Conservation (phyloP, 2,888 invertebrate genomes). For the Andricus quercusramuli region DNA sequence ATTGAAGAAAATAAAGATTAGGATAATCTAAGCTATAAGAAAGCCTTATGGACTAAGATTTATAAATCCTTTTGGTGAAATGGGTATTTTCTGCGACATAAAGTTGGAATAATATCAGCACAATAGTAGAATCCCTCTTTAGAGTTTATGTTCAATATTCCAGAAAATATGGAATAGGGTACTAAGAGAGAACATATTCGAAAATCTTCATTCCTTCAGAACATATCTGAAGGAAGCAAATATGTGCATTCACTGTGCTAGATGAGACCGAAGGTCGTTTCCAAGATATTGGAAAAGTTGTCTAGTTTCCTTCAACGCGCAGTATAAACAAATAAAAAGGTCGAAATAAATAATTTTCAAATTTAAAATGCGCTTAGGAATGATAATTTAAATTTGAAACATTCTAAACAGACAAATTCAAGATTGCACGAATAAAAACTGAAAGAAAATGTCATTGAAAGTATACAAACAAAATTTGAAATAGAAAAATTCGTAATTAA, state of each 20-base stretch:
- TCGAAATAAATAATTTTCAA: no score
- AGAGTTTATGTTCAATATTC: not conserved
- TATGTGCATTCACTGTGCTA: not conserved
- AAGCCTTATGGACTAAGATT: not conserved
- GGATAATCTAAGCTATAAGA: not conserved
- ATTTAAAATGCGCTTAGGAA: no score
- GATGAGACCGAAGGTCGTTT: not conserved
- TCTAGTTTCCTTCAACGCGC: not conserved
- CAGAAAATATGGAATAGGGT: not conserved
- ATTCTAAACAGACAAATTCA: no score
- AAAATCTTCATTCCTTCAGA: not conserved
- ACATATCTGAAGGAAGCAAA: not conserved
- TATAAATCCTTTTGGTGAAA: not conserved
- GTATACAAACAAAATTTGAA: no score
- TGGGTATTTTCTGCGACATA: not conserved
- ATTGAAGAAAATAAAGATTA: not conserved
- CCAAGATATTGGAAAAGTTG: conserved; percentile 8
- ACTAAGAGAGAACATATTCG: not conserved
- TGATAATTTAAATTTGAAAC: no score
- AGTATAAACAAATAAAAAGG: not conserved
- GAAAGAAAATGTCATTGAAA: no score
- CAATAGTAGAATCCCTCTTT: not conserved
- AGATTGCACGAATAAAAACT: no score
- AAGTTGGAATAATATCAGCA: not conserved
- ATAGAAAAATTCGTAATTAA: no score